Conservation (phyloP, 2,797 vertebrate species). For the Eurystomus glaucurus region DNA sequence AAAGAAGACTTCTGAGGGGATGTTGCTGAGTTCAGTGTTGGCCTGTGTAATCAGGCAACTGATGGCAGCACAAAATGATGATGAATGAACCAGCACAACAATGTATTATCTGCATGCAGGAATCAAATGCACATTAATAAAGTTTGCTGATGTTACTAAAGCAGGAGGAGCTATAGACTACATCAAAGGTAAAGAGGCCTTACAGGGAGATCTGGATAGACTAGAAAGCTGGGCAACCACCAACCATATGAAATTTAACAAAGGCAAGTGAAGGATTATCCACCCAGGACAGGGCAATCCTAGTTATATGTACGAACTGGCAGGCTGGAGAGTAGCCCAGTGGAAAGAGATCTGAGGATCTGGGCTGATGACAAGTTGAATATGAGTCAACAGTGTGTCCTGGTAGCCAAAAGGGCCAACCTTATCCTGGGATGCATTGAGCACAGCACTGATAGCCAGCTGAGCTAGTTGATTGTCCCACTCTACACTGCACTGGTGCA, state of each 20-base stretch:
- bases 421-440: background rate
- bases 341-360: accelerated
- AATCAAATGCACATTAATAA: background rate
- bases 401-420: background rate
- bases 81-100: too few species aligned
- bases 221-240: background rate
- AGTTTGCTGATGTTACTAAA: background rate
- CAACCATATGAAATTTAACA: background rate
- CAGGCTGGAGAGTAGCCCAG: accelerated
- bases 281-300: background rate
- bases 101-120: background rate
- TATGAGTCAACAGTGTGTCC: background rate
- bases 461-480: background rate
- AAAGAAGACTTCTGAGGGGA: too few species aligned
- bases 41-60: too few species aligned
- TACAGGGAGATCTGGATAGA: background rate
- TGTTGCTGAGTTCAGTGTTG: too few species aligned
- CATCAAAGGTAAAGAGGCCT: accelerated
- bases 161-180: background rate
- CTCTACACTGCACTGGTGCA: accelerated
- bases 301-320: accelerated
- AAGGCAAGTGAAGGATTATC: background rate
- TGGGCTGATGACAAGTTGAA: background rate
- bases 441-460: accelerated
- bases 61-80: too few species aligned